These are phyloP conservation scores for Clitarchus hookeri DNA, from an alignment of 2,888 invertebrate genomes.

Conservation along the genomic window DNA sequence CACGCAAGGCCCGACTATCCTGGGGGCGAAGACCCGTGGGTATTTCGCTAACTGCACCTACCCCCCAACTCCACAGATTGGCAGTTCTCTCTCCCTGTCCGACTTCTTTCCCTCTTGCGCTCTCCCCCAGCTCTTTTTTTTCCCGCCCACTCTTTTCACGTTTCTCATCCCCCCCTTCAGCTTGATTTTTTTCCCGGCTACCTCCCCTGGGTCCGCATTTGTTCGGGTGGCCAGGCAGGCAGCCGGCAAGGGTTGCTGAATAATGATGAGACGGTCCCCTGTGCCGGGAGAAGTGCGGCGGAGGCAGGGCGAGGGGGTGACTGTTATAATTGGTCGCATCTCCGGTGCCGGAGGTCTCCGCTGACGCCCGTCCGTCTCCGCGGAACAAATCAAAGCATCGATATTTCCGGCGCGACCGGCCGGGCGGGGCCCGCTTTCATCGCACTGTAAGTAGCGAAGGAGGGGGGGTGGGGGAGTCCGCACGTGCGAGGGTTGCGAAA, in stretches of 20 bases:
- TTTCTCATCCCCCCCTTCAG: not conserved
- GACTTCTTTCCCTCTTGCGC: not conserved
- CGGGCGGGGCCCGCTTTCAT: too few relatives aligned
- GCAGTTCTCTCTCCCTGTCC: not conserved
- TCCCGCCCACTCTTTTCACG: not conserved
- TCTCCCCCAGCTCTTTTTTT: not conserved
- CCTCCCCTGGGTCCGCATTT: not conserved
- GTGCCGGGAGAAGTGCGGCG: not conserved
- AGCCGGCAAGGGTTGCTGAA: constrained; percentile 22
- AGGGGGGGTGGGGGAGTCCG: too few relatives aligned
- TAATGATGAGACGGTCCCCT: constrained; percentile 15
- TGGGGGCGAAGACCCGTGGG: too few relatives aligned
- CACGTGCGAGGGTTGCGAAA: too few relatives aligned
- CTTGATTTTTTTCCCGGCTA: not conserved
- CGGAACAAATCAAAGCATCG: constrained; percentile 19
- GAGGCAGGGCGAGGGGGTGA: not conserved
- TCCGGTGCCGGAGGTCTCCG: constrained; percentile 15
- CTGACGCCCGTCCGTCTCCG: not conserved
- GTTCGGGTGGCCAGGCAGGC: constrained; percentile 18
- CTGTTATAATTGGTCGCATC: constrained; percentile 22
- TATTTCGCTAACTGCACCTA: not conserved
- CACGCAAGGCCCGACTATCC: too few relatives aligned
- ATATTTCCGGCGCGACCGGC: not conserved
- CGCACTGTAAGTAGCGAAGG: too few relatives aligned
- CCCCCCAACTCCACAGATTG: not conserved